These are phyloP conservation scores for Sturnira hondurensis DNA, from an alignment of 2,113 vertebrate species.

Conservation along the genomic window DNA sequence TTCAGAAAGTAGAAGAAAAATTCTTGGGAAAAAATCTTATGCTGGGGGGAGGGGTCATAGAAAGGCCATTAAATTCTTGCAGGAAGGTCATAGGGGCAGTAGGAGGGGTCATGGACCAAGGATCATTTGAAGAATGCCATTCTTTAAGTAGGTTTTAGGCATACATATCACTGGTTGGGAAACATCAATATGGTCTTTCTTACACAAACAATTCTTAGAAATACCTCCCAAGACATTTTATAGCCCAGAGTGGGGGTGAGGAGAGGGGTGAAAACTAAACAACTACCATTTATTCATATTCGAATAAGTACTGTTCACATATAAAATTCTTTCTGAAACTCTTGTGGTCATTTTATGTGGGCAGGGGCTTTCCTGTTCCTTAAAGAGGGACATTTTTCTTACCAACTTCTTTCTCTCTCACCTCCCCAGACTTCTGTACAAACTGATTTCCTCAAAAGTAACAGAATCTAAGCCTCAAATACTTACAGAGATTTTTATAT, in stretches of 20 bases:
- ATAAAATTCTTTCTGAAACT: background rate
- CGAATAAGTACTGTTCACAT: background rate
- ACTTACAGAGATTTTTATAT: background rate
- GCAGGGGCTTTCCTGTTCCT: background rate
- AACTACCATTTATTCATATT: background rate
- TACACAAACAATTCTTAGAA: slow-evolving; percentile 14
- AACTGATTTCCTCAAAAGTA: slow-evolving; percentile 5
- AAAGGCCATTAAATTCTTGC: slow-evolving; percentile 53
- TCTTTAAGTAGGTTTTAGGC: slow-evolving; percentile 41
- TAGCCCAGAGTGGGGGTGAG: background rate
- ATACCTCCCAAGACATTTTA: slow-evolving; percentile 11
- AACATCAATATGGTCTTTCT: slow-evolving; percentile 33
- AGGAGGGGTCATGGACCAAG: slow-evolving; percentile 41
- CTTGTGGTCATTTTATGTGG: background rate
- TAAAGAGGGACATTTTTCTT: background rate
- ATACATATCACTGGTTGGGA: slow-evolving; percentile 16
- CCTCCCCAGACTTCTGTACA: background rate
- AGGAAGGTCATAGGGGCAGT: slow-evolving; percentile 60
- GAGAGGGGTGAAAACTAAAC: background rate
- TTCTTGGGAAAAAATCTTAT: slow-evolving; percentile 41
- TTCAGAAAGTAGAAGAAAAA: slow-evolving; percentile 46
- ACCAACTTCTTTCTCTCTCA: background rate
- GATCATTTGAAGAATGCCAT: slow-evolving; percentile 43
- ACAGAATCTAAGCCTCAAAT: background rate
- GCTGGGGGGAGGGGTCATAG: slow-evolving; percentile 41